phyloP scores from a whole-genome alignment of 2,113 vertebrate genomes.

The Catharus fuscescens region DNA sequence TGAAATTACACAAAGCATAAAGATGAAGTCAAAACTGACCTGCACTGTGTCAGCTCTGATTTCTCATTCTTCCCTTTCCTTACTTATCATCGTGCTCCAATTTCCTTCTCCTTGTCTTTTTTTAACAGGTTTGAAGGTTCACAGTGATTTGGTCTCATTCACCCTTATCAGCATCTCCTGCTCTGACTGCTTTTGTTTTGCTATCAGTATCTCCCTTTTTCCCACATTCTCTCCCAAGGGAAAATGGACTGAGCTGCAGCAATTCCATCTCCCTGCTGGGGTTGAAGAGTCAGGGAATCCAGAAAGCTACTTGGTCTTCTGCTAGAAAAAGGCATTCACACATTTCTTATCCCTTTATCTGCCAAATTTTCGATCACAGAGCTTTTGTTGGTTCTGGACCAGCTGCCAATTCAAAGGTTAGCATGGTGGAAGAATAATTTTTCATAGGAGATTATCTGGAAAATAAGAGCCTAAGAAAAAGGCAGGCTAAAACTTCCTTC shows the following conservation, averaged over 20 bases:
- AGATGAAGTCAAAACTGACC: no score
- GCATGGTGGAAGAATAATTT: background rate
- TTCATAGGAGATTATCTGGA: background rate
- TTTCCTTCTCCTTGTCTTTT: background rate
- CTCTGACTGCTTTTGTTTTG: background rate
- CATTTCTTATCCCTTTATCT: background rate
- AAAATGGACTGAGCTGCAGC: background rate
- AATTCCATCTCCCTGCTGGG: background rate
- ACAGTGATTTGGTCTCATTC: background rate
- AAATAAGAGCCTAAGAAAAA: background rate
- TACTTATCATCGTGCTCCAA: accelerated
- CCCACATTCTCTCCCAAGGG: background rate
- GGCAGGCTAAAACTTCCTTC: background rate
- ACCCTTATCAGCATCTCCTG: background rate
- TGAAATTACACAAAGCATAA: background rate
- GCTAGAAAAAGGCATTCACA: background rate
- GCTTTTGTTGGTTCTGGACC: background rate
- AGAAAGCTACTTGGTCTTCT: background rate
- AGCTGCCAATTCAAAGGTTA: background rate
- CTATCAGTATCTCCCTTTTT: background rate
- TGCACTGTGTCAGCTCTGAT: background rate
- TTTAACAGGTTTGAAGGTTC: background rate
- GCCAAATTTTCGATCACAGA: background rate
- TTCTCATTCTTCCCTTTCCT: background rate
- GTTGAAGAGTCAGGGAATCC: background rate